Evolutionary conservation across 2,888 invertebrate species (phyloP).

Genomic region (Luffia ferchaultella): DNA sequence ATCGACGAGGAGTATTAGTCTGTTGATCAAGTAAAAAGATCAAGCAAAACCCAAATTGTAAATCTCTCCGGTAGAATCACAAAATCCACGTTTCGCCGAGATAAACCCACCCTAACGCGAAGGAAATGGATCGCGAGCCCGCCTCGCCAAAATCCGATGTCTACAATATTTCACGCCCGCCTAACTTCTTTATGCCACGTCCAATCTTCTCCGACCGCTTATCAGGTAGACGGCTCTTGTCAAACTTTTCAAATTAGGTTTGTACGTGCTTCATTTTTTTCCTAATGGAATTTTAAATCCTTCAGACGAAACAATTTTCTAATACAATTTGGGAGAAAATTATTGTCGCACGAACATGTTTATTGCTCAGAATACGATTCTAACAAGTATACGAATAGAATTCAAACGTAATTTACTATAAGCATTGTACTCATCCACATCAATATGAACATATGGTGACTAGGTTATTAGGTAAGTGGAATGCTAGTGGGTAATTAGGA

Average conservation of each 20-base stretch:
- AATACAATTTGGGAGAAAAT: not conserved
- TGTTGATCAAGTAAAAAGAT: not conserved
- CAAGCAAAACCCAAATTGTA: conserved; percentile 2
- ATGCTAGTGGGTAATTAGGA: not conserved
- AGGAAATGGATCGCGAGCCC: conserved; percentile 26
- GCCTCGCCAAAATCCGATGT: conserved; percentile 28
- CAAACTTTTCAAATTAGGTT: conserved; percentile 52
- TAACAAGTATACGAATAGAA: no score
- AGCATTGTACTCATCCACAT: no score
- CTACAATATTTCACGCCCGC: conserved; percentile 40
- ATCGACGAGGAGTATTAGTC: not conserved
- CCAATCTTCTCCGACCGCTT: conserved; percentile 41
- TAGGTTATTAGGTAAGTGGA: not conserved
- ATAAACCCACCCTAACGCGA: conserved; percentile 21
- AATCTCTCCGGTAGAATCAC: conserved; percentile 8
- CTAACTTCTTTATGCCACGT: conserved; percentile 40
- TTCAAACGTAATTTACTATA: no score
- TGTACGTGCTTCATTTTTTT: conserved; percentile 29
- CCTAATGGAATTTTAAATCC: conserved; percentile 9
- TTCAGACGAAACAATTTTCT: not conserved
- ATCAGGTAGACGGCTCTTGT: conserved; percentile 41
- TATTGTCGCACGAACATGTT: no score
- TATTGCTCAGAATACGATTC: no score
- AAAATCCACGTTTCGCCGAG: conserved; percentile 16
- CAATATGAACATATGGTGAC: no score